Conservation (phyloP, 2,888 invertebrate species). For the Nemoura dubitans region DNA sequence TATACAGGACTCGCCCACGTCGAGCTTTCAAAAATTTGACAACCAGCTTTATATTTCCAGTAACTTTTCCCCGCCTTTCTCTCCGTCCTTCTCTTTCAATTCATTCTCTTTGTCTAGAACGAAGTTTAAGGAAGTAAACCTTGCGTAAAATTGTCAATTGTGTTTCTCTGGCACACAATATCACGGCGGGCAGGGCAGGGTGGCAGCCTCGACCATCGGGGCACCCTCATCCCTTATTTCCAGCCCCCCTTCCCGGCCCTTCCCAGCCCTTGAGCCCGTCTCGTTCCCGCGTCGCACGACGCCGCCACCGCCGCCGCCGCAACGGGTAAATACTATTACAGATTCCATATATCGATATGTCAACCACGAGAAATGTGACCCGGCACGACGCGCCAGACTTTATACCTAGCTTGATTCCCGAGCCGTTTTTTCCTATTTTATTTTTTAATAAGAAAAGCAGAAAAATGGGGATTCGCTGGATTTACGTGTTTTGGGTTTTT, state of each 20-base stretch:
- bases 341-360: constrained; percentile 43
- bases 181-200: constrained; percentile 37
- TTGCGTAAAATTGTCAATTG: constrained; percentile 77
- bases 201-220: constrained; percentile 27
- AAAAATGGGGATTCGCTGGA: constrained; percentile 33
- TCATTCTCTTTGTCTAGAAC: constrained; percentile 32
- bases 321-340: constrained; percentile 41
- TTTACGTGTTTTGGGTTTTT: constrained; percentile 41
- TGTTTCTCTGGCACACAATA: constrained; percentile 54
- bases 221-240: constrained; percentile 34
- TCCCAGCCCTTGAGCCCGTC: neutral
- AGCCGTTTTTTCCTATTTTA: neutral
- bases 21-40: constrained; percentile 47
- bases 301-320: neutral
- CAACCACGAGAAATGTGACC: constrained; percentile 41
- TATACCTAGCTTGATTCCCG: constrained; percentile 38
- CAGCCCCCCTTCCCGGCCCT: neutral
- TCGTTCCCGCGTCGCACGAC: neutral
- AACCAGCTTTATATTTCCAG: constrained; percentile 26
- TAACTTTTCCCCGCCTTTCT: constrained; percentile 44
- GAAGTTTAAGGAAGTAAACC: constrained; percentile 66
- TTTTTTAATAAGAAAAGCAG: constrained; percentile 39
- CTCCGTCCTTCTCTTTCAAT: constrained; percentile 34
- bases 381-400: constrained; percentile 29
- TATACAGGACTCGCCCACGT: neutral